A percentile compares a stretch with the other conserved stretches of the same genome.
phyloP scores from a whole-genome alignment of 2,797 vertebrate genomes.

The Heterohyrax brucei region DNA sequence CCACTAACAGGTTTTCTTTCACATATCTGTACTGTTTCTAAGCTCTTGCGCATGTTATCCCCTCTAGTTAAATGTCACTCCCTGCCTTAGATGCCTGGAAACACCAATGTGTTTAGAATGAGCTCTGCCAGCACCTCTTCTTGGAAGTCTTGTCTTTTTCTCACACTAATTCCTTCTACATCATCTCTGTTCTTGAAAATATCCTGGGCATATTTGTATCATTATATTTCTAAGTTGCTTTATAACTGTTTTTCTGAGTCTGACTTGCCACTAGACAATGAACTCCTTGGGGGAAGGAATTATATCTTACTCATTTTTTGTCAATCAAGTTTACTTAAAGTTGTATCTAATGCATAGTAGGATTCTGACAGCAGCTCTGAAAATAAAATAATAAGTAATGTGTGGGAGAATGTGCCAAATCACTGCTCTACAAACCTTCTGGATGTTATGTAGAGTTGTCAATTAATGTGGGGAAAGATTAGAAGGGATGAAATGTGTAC shows the following conservation, averaged over 20 bases:
- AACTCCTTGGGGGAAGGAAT: not conserved
- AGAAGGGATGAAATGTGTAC: not conserved
- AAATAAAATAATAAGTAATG: slow-evolving; percentile 37
- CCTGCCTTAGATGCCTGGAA: not conserved
- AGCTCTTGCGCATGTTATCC: not conserved
- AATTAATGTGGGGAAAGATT: not conserved
- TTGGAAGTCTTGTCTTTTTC: not conserved
- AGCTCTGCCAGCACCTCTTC: not conserved
- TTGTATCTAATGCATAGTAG: not conserved
- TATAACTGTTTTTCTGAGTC: not conserved
- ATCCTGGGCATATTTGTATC: not conserved
- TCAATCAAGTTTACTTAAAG: slow-evolving; percentile 24
- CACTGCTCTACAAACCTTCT: not conserved
- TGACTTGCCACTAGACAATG: slow-evolving; percentile 25
- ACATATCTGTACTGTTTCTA: not conserved
- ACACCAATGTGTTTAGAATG: slow-evolving; percentile 1
- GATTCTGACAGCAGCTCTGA: slow-evolving; percentile 18
- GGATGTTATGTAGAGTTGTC: not conserved
- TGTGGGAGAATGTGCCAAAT: not conserved
- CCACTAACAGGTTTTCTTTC: not conserved
- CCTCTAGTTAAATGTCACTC: not conserved
- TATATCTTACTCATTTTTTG: not conserved
- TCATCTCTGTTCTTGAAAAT: not conserved
- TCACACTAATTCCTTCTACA: not conserved
- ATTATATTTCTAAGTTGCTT: slow-evolving; percentile 41